Percentiles rank a stretch among this genome's conserved stretches.
Conservation (phyloP, 2,113 vertebrate genomes). For the Scopus umbretta region DNA sequence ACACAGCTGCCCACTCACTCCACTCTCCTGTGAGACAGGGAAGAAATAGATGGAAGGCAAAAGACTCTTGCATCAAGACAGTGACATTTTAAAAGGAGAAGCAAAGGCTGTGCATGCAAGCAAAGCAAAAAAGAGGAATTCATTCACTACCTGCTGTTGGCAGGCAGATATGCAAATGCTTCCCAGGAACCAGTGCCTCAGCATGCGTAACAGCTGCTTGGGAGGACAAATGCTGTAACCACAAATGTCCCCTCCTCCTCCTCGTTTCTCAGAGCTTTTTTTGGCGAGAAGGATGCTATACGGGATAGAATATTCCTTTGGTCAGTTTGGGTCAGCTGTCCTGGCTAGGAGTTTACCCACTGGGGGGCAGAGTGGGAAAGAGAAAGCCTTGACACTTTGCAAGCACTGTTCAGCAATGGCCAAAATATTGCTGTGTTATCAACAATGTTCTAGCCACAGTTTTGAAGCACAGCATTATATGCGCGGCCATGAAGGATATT, state of each 20-base stretch:
- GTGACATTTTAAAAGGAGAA: not conserved
- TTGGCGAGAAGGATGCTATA: not conserved
- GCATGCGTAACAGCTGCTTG: not conserved
- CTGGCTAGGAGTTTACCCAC: not conserved
- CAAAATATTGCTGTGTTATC: not conserved
- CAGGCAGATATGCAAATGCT: not conserved
- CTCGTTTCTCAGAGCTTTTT: not conserved
- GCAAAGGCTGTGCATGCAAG: not conserved
- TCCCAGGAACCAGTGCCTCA: not conserved
- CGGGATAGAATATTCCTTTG: not conserved
- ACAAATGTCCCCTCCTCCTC: not conserved
- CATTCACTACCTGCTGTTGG: not conserved
- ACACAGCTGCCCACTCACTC: not conserved
- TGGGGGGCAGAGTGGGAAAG: not conserved
- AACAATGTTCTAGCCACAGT: not conserved
- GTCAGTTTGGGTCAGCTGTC: not conserved
- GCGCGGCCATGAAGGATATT: rapidly evolving
- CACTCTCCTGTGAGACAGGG: not conserved
- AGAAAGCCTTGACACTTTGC: not conserved
- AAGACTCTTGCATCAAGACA: not conserved
- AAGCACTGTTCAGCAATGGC: not conserved
- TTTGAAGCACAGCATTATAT: not conserved
- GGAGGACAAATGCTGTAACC: not conserved
- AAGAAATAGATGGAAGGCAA: not conserved
- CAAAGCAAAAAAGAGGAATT: not conserved